Percentiles rank a stretch among this genome's conserved stretches.
Evolutionary conservation across 2,797 vertebrate species (phyloP).

Genomic region (Micropoecilia bifurca): DNA sequence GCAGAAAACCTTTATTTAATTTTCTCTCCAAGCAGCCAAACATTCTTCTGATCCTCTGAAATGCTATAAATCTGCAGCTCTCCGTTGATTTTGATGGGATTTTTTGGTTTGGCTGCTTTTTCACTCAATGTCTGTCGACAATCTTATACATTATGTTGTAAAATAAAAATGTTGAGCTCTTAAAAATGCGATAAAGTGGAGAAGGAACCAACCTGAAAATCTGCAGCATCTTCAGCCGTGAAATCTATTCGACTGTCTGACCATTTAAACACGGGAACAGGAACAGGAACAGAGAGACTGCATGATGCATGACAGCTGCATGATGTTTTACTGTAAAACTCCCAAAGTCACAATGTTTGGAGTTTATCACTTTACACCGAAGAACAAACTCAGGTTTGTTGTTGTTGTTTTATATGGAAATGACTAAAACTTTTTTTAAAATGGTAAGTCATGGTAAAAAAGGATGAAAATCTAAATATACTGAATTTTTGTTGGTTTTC

Average conservation of each 20-base stretch:
- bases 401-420: not conserved
- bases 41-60: not conserved
- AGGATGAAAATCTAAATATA: not conserved
- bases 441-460: not conserved
- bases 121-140: not conserved
- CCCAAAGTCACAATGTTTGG: constrained; percentile 32
- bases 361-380: constrained; percentile 38
- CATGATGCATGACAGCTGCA: constrained; percentile 77
- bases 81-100: not conserved
- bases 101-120: not conserved
- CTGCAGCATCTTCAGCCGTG: constrained; percentile 57
- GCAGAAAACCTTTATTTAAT: not conserved
- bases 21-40: not conserved
- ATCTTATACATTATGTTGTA: not conserved
- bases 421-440: not conserved
- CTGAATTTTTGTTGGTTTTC: not conserved
- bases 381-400: not conserved
- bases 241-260: constrained; percentile 74
- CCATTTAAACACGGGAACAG: constrained; percentile 57
- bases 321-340: constrained; percentile 56
- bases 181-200: not conserved
- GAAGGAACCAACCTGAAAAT: not conserved
- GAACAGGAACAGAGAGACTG: constrained; percentile 64
- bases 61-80: not conserved
- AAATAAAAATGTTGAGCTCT: not conserved